Evolutionary conservation across 2,888 invertebrate species (phyloP), one percentile per base, ranked within the genome.

Genomic region (Sipunculus nudus): DNA sequence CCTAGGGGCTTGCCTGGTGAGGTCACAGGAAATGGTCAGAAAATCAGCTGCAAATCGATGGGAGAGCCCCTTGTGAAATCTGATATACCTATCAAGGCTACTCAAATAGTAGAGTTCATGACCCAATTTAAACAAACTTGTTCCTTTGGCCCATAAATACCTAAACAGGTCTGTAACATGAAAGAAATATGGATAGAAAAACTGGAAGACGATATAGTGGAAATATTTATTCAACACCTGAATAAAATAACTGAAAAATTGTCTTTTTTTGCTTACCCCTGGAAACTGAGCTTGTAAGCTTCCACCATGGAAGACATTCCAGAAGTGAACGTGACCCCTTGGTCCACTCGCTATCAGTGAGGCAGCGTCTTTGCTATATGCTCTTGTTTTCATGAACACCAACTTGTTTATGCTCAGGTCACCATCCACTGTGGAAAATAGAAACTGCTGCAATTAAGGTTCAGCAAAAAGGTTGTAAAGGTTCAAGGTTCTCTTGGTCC

Each of bases 301-400:
- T 10, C 82, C 82, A 8, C 83, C 83, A 50, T 82, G 75, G 66
- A 78, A 83, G 28, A 83, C 78, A 57, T 80, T 82, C 84, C 84
- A 84, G 59, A 84, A 78, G 64, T 80, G 76, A 35, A 77, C 77
- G 19, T 75, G 64, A 16, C 75, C 75, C n/a, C 65, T 50, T 2
- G 82, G 82, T 31, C 83, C 83, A 55, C 79, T 80, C 21, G 81
- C 71, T 4, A 84, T 71, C 13, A 84, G 74, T 8, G 78, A 75
- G 21, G 78, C 83, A 3, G 78, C 73, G 53, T 79, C 75, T 52
- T 81, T 81, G 58, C 75, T 75, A 64, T 75, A 70, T 2, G 75
- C 74, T 49, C 82, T 64, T 1, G 74, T 76, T 57, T 73, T 71
- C 47, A 84, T 61, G 65, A 84, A 84, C 61, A 78, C 58, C 26